Base-by-base conservation (phyloP, 2,113 vertebrate species). In the Cisticola juncidis region DNA sequence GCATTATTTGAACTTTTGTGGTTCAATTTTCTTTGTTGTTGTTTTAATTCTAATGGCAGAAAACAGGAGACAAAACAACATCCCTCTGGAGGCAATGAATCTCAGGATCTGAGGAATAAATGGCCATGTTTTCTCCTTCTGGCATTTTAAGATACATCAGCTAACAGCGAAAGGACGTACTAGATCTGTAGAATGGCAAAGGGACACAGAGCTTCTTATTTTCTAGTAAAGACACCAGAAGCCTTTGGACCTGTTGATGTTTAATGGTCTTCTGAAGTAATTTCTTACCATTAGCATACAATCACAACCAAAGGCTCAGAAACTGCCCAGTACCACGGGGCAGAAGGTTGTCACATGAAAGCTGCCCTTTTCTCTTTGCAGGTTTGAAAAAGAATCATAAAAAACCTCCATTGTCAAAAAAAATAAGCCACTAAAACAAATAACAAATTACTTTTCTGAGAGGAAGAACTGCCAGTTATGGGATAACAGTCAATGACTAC, bases 1-100 rank as follows among this genome's bases (percentile, higher is more conserved):
- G 91, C 81, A 95, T 97, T 94, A 95, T 92, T 97, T 92, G 84
- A 96, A 94, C 94, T 95, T 93, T 28, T 97, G 94, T 79, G 95
- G 96, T 94, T 96, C 88, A 95, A 95, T 97, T 97, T 95, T 70
- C 94, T 97, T 94, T 97, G 80, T 92, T 95, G 82, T 87, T 90
- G 60, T 86, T 95, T 92, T 94, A 93, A 93, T 95, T 95, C 58
- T 94, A 90, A 95, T 90, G 95, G 92, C 73, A 96, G 82, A 97
- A 92, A 94, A 81, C 86, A 95, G 70, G 66, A 94, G 90, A 74
- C 94, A 83, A 85, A 95, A 66, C 69, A 84, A 84, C 91, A 84
- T 56, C 78, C 60, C 53, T 95, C 79, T 90, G 66, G 71, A 94
- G 56, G 73, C 66, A 89, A 62, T 45, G 76, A 71, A 83, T 73